These are phyloP conservation scores for Caerostris darwini DNA, from an alignment of 1,140 invertebrate genomes.

Conservation along the genomic window DNA sequence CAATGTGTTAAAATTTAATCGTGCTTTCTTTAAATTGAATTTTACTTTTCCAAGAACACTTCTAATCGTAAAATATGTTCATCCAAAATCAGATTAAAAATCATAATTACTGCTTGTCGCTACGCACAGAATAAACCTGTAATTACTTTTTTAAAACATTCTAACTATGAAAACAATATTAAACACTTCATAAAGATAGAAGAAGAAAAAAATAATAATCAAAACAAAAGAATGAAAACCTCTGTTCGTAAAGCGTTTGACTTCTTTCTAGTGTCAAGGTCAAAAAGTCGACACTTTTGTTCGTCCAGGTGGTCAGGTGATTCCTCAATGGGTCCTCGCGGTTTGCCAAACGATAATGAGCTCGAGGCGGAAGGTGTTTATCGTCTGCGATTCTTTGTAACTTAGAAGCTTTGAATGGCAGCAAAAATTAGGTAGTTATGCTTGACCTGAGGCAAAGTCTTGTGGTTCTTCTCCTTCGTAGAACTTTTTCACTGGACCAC, in stretches of 20 bases:
- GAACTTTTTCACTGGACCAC: background rate
- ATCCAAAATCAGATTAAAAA: too few species aligned
- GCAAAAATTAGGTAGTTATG: background rate
- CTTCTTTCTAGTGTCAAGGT: background rate
- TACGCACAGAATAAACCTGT: background rate
- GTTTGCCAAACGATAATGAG: slow-evolving; percentile 6
- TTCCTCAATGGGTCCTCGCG: background rate
- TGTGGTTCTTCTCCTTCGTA: background rate
- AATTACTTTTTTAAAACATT: background rate
- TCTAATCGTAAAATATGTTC: too few species aligned
- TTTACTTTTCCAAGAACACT: too few species aligned
- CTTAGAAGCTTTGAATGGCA: background rate
- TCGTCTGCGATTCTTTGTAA: background rate
- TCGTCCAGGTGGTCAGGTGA: background rate
- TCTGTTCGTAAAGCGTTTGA: background rate
- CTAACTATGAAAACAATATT: background rate
- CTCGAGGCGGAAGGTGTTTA: slow-evolving; percentile 1
- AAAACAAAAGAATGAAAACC: background rate
- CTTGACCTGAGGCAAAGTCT: background rate
- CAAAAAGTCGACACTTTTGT: background rate
- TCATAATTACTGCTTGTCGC: too few species aligned
- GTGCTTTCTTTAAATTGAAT: too few species aligned
- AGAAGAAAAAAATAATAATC: too few species aligned
- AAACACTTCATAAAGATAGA: background rate
- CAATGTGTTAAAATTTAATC: too few species aligned